Evolutionary conservation across 2,888 invertebrate species (phyloP).

Genomic region (Tachina fera): DNA sequence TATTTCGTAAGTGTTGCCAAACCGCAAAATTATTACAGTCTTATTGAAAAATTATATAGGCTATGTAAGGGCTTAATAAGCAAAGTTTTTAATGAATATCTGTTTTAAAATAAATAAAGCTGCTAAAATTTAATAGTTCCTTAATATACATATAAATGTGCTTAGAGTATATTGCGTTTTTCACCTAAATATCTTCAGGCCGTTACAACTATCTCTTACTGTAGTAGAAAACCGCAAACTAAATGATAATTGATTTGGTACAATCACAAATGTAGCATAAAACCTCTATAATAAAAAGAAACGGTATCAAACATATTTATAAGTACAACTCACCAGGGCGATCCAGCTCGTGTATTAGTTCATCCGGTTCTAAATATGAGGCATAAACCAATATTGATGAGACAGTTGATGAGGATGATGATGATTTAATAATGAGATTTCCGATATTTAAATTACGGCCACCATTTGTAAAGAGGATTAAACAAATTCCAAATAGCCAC

Average conservation of each 20-base stretch:
- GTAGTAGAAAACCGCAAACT: not conserved
- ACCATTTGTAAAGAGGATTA: slow-evolving; percentile 77
- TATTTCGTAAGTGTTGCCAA: too few species aligned
- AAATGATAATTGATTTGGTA: not conserved
- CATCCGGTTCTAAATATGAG: slow-evolving; percentile 82
- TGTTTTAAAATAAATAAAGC: too few species aligned
- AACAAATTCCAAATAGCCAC: slow-evolving; percentile 79
- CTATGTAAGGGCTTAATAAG: too few species aligned
- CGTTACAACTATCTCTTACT: not conserved
- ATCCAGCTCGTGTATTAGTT: slow-evolving; percentile 83
- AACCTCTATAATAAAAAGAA: not conserved
- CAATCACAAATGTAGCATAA: slow-evolving; percentile 3
- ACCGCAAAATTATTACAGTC: too few species aligned
- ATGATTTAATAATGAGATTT: slow-evolving; percentile 67
- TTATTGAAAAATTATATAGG: too few species aligned
- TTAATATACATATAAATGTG: too few species aligned
- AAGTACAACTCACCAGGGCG: slow-evolving; percentile 79
- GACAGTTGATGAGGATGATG: slow-evolving; percentile 73
- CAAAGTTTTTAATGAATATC: too few species aligned
- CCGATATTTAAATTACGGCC: slow-evolving; percentile 73
- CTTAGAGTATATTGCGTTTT: too few species aligned
- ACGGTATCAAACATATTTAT: not conserved
- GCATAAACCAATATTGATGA: slow-evolving; percentile 74
- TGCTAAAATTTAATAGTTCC: too few species aligned
- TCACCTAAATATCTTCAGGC: not conserved